These are phyloP conservation scores for Odontophorus gujanensis DNA, from an alignment of 2,113 vertebrate species.

Conservation along the genomic window DNA sequence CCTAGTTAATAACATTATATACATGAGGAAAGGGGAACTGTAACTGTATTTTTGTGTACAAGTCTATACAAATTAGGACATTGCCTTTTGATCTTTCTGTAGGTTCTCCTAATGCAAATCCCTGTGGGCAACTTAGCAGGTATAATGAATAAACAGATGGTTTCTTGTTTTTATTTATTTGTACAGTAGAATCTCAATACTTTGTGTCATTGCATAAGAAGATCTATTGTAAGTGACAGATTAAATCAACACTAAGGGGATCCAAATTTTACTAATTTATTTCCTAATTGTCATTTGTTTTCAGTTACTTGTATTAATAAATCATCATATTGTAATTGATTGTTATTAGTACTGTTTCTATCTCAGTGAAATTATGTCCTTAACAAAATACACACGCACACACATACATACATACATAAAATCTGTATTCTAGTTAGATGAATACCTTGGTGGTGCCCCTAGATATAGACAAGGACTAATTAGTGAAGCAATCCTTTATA, in stretches of 20 bases:
- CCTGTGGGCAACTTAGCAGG: not conserved
- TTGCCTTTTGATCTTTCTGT: not conserved
- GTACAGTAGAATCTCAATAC: not conserved
- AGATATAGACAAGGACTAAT: not conserved
- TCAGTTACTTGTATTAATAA: not conserved
- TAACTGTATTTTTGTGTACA: not conserved
- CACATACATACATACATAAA: not conserved
- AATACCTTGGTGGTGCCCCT: not conserved
- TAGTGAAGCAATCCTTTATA: not conserved
- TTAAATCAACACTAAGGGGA: not conserved
- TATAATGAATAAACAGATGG: not conserved
- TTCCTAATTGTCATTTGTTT: constrained; percentile 5
- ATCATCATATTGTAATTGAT: not conserved
- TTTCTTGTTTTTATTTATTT: not conserved
- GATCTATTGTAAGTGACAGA: not conserved
- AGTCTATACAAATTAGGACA: not conserved
- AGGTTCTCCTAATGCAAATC: not conserved
- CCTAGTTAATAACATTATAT: not conserved
- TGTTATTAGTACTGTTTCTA: not conserved
- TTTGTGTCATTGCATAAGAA: not conserved
- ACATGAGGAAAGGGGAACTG: not conserved
- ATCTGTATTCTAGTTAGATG: not conserved
- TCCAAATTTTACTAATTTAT: not conserved
- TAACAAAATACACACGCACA: too few species aligned
- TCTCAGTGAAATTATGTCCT: not conserved